phyloP scores from a whole-genome alignment of 2,888 invertebrate species.

The Hemistola chrysoprasaria region DNA sequence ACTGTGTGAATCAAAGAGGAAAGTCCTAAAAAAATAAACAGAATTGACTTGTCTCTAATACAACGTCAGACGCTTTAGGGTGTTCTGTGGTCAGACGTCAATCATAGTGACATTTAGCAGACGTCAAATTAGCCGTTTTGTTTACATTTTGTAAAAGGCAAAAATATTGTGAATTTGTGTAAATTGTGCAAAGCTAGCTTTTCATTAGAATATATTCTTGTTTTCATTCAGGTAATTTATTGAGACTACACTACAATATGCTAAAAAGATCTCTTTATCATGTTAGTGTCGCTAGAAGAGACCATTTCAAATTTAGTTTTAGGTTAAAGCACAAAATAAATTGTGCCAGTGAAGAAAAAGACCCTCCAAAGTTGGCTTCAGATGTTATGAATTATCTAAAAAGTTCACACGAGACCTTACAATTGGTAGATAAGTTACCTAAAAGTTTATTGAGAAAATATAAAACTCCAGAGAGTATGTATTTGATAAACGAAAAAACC shows the following conservation, averaged over 20 bases:
- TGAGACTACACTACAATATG: conserved; percentile 19
- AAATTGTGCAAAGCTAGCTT: too few species aligned
- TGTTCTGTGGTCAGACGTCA: too few species aligned
- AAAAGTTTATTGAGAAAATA: conserved; percentile 61
- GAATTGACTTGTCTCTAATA: too few species aligned
- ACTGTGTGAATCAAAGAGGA: too few species aligned
- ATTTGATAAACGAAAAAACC: conserved; percentile 62
- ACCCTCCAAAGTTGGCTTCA: conserved; percentile 45
- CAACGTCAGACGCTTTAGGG: too few species aligned
- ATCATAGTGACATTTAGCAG: too few species aligned
- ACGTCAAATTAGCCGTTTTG: too few species aligned
- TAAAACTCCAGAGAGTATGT: conserved; percentile 62
- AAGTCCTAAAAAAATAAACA: too few species aligned
- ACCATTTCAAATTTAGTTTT: conserved; percentile 22
- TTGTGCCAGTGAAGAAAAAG: conserved; percentile 43
- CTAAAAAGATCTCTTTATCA: conserved; percentile 17
- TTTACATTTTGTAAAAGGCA: too few species aligned
- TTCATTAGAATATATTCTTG: too few species aligned
- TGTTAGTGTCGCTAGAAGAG: conserved; percentile 12
- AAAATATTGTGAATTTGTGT: too few species aligned
- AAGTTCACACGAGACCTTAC: conserved; percentile 28
- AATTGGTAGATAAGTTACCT: conserved; percentile 61
- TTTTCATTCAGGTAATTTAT: too few species aligned
- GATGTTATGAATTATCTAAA: conserved; percentile 42
- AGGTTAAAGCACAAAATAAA: conserved; percentile 54